phyloP scores from a whole-genome alignment of 2,797 vertebrate species.

The Rhyacichthys aspro region DNA sequence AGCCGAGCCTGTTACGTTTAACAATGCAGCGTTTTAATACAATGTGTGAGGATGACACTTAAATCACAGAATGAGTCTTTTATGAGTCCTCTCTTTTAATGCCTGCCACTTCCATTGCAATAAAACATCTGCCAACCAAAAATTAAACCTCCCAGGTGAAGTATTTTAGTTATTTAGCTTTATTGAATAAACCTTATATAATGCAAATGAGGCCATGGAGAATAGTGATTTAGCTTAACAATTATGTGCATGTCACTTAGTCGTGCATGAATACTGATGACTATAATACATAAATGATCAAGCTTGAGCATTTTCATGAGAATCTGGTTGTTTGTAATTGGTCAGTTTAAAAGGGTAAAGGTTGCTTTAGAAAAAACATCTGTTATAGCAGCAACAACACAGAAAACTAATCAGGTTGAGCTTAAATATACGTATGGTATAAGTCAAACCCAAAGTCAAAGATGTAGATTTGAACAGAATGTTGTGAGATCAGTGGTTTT shows the following conservation, averaged over 20 bases:
- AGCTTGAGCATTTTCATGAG: background rate
- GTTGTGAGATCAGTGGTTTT: background rate
- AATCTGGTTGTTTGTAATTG: background rate
- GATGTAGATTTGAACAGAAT: too few relatives aligned
- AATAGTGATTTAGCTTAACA: conserved; percentile 27
- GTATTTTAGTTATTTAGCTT: conserved; percentile 14
- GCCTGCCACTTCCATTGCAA: conserved; percentile 24
- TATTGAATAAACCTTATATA: conserved; percentile 27
- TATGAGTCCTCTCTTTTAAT: conserved; percentile 57
- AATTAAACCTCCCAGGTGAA: conserved; percentile 38
- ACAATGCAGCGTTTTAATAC: conserved; percentile 65
- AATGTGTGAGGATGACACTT: conserved; percentile 47
- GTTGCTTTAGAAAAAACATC: too few relatives aligned
- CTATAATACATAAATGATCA: background rate
- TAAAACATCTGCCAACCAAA: conserved; percentile 52
- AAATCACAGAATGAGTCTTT: conserved; percentile 55
- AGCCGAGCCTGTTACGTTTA: conserved; percentile 54
- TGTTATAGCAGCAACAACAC: too few relatives aligned
- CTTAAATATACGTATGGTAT: too few relatives aligned
- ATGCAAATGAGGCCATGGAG: conserved; percentile 8
- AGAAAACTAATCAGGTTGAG: too few relatives aligned
- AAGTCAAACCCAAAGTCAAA: too few relatives aligned
- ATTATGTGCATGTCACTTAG: conserved; percentile 22
- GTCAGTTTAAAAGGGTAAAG: background rate
- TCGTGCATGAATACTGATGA: background rate